A percentile compares a stretch with the other conserved stretches of the same genome.
Conservation (phyloP, 2,113 vertebrate species). For the Epinephelus fuscoguttatus region DNA sequence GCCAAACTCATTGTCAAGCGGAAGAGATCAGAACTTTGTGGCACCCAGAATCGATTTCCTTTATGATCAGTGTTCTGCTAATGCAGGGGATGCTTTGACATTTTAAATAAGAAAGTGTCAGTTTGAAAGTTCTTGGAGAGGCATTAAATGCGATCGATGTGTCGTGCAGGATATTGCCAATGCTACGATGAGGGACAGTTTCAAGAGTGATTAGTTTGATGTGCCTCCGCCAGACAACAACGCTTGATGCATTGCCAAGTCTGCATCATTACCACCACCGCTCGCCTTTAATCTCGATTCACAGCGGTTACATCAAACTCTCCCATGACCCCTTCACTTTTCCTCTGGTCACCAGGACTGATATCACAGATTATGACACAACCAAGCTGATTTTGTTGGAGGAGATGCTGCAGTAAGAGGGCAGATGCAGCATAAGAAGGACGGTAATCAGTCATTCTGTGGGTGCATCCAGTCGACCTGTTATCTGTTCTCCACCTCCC, state of each 20-base stretch:
- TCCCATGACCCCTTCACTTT: not conserved
- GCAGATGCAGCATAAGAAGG: conserved; percentile 9
- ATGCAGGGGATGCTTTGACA: conserved; percentile 45
- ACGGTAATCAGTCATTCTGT: conserved; percentile 48
- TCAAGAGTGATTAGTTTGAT: conserved; percentile 62
- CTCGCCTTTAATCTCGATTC: conserved; percentile 43
- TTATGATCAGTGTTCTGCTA: conserved; percentile 45
- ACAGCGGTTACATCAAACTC: conserved; percentile 20
- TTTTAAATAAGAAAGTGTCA: conserved; percentile 63
- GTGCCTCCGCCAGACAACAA: conserved; percentile 45
- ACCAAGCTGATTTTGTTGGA: conserved; percentile 14
- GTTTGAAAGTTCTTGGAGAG: conserved; percentile 51
- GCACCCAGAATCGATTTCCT: conserved; percentile 35
- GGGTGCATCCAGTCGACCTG: conserved; percentile 40
- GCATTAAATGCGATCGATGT: conserved; percentile 51
- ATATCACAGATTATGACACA: conserved; percentile 24
- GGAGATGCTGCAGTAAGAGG: not conserved
- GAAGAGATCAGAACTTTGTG: conserved; percentile 27
- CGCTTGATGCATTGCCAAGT: conserved; percentile 45
- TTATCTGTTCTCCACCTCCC: conserved; percentile 64
- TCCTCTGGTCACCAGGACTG: not conserved
- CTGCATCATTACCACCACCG: conserved; percentile 8
- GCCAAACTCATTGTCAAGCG: conserved; percentile 3
- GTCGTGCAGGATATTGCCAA: conserved; percentile 26
- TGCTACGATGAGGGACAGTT: conserved; percentile 36